Percentiles rank a stretch among this genome's conserved stretches.
These are phyloP conservation scores for Phyllotreta striolata DNA, from an alignment of 2,888 invertebrate species.

Conservation along the genomic window DNA sequence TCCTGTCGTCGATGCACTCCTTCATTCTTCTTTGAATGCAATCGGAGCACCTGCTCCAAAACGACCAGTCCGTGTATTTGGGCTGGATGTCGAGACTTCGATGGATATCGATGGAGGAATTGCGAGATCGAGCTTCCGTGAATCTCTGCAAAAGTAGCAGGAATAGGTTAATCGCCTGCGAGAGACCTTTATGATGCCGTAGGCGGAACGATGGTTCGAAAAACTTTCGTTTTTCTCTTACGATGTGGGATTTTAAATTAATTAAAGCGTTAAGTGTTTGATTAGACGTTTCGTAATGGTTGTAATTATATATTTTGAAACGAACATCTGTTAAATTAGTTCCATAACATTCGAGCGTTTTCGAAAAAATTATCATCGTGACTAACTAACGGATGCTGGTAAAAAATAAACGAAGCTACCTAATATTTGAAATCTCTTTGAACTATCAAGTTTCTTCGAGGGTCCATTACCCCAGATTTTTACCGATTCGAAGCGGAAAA, in stretches of 20 bases:
- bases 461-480: too few relatives aligned
- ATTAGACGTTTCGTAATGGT: background rate
- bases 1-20: conserved; percentile 64
- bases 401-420: background rate
- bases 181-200: too few relatives aligned
- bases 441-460: too few relatives aligned
- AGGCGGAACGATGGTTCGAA: background rate
- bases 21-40: conserved; percentile 79
- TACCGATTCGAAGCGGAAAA: too few relatives aligned
- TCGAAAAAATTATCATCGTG: too few relatives aligned
- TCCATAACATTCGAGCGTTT: background rate
- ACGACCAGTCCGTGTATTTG: conserved; percentile 52
- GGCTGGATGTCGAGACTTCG: background rate
- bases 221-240: conserved; percentile 10
- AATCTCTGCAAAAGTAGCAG: conserved; percentile 14
- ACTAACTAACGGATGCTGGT: background rate
- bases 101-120: conserved; percentile 7
- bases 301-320: background rate
- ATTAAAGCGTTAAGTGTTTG: conserved; percentile 16
- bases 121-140: conserved; percentile 6
- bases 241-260: conserved; percentile 15
- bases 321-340: conserved; percentile 14
- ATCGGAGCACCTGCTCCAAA: conserved; percentile 57
- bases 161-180: background rate
- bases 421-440: background rate